Conservation (phyloP, 2,113 vertebrate genomes). For the Phycodurus eques region DNA sequence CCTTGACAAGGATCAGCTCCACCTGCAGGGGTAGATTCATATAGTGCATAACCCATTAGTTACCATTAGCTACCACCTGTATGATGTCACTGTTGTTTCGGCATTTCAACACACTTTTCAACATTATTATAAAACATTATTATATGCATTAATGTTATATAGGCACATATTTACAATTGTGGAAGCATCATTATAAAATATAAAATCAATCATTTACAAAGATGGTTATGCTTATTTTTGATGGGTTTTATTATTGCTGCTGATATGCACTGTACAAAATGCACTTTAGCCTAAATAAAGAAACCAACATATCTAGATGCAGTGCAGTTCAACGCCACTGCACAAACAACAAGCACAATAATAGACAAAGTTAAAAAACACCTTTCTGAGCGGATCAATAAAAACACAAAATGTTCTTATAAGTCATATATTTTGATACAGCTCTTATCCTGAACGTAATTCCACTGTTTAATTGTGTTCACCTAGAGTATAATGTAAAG, state of each 20-base stretch:
- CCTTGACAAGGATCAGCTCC: slow-evolving; percentile 85
- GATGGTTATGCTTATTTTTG: not conserved
- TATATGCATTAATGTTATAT: not conserved
- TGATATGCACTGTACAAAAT: not conserved
- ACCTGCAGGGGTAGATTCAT: slow-evolving; percentile 54
- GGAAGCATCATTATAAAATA: not conserved
- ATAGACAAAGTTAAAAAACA: not conserved
- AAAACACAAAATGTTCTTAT: not conserved
- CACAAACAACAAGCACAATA: not conserved
- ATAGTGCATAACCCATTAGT: not conserved
- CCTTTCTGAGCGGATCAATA: not conserved
- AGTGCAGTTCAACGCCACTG: not conserved
- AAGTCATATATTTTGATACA: not conserved
- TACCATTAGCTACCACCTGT: not conserved
- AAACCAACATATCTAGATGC: not conserved
- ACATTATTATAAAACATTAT: not conserved
- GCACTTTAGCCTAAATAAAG: not conserved
- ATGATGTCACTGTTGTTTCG: not conserved
- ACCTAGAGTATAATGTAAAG: not conserved
- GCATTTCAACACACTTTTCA: not conserved
- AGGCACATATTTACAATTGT: not conserved
- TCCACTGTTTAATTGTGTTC: not conserved
- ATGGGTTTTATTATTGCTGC: not conserved
- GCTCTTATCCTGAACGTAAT: not conserved
- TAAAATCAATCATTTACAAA: not conserved